phyloP scores from a whole-genome alignment of 2,797 vertebrate species.

The Thamnophis elegans region DNA sequence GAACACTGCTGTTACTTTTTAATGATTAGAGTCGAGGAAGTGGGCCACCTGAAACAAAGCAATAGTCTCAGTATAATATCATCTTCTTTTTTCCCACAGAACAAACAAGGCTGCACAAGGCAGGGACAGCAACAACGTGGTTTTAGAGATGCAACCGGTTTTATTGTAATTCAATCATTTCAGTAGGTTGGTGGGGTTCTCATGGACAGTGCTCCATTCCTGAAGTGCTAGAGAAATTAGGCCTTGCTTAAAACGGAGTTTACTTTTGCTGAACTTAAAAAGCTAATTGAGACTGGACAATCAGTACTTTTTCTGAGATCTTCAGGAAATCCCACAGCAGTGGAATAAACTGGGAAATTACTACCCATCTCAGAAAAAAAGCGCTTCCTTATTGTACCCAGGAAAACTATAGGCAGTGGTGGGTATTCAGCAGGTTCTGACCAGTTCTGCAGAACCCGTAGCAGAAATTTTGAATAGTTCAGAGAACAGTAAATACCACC shows the following conservation, averaged over 20 bases:
- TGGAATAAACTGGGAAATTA: not conserved
- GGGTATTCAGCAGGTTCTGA: too few species aligned
- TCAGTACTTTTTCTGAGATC: not conserved
- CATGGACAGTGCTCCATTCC: not conserved
- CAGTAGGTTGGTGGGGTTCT: not conserved
- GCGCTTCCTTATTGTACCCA: not conserved
- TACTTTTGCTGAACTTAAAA: not conserved
- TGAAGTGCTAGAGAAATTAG: not conserved
- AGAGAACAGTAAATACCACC: too few species aligned
- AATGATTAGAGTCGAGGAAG: constrained; percentile 43
- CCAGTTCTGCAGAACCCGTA: too few species aligned
- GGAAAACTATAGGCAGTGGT: not conserved
- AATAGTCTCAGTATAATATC: constrained; percentile 42
- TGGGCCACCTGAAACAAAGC: constrained; percentile 55
- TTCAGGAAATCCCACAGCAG: not conserved
- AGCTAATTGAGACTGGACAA: not conserved
- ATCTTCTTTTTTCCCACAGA: constrained; percentile 30
- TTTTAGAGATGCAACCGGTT: not conserved
- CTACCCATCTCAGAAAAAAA: not conserved
- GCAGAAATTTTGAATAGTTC: too few species aligned
- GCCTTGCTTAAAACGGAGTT: not conserved
- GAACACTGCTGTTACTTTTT: constrained; percentile 54
- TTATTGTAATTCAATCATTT: not conserved
- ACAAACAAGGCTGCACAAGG: constrained; percentile 23
- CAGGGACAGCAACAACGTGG: constrained; percentile 37